Evolutionary conservation across 2,797 vertebrate genomes (phyloP).

Genomic region (Arrhamphus sclerolepis): DNA sequence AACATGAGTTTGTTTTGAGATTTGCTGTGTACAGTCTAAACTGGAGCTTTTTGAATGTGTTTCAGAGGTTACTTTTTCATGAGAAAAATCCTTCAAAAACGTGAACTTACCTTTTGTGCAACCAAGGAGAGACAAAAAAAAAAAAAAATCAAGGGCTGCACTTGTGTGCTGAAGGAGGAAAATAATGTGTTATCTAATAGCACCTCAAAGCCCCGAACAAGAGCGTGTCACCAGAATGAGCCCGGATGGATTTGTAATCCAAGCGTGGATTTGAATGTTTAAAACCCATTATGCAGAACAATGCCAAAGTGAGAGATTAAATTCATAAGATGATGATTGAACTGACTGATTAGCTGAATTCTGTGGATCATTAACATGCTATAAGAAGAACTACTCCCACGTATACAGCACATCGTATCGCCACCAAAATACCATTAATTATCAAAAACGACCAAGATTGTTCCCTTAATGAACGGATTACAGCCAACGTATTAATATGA

Average conservation of each 20-base stretch:
- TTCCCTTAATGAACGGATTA: slow-evolving; percentile 73
- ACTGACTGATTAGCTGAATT: slow-evolving; percentile 79
- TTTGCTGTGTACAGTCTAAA: slow-evolving; percentile 43
- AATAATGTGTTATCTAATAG: slow-evolving; percentile 15
- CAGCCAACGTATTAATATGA: slow-evolving; percentile 40
- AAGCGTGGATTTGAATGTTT: slow-evolving; percentile 68
- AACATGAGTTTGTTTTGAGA: slow-evolving; percentile 60
- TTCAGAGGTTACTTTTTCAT: slow-evolving; percentile 31
- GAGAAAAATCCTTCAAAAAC: slow-evolving; percentile 13
- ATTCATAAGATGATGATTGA: slow-evolving; percentile 78
- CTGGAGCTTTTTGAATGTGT: slow-evolving; percentile 31
- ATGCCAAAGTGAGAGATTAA: slow-evolving; percentile 74
- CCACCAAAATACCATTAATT: slow-evolving; percentile 73
- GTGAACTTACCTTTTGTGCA: slow-evolving; percentile 2
- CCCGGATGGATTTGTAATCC: slow-evolving; percentile 62
- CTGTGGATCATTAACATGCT: slow-evolving; percentile 72
- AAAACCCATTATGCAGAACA: slow-evolving; percentile 76
- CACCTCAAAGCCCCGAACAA: slow-evolving; percentile 23
- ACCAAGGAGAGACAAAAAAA: neutral
- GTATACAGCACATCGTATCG: slow-evolving; percentile 61
- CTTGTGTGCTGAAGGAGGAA: slow-evolving; percentile 2
- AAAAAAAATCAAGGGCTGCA: neutral
- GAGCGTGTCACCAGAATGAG: slow-evolving; percentile 22
- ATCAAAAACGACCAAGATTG: slow-evolving; percentile 58
- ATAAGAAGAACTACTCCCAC: slow-evolving; percentile 60